A percentile compares a stretch with the other conserved stretches of the same genome.
These are phyloP conservation scores for Tipula unca DNA, from an alignment of 2,888 invertebrate genomes.

Conservation along the genomic window DNA sequence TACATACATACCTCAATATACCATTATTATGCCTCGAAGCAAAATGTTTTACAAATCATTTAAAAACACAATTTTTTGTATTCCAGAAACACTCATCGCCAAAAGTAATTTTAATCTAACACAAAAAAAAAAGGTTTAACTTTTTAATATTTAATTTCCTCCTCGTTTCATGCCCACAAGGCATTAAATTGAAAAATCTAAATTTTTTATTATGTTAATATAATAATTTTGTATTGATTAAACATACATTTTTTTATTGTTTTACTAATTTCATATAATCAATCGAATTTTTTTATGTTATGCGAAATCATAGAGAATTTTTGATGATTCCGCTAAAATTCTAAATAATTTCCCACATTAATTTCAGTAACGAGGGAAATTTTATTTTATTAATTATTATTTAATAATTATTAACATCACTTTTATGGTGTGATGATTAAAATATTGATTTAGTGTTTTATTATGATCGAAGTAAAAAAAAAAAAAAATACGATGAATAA, in stretches of 20 bases:
- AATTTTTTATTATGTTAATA: background rate
- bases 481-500: background rate
- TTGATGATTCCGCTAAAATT: background rate
- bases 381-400: background rate
- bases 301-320: background rate
- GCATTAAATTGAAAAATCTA: background rate
- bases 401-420: background rate
- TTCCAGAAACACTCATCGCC: background rate
- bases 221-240: background rate
- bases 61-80: too few relatives aligned
- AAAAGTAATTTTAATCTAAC: background rate
- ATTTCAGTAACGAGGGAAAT: background rate
- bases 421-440: background rate
- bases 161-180: background rate
- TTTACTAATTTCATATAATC: background rate
- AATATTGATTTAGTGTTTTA: background rate
- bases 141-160: background rate
- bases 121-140: background rate
- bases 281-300: background rate
- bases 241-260: background rate
- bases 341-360: background rate
- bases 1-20: too few relatives aligned
- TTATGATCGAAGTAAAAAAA: background rate
- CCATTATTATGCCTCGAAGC: background rate
- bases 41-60: background rate